Base-by-base conservation (phyloP, 2,888 invertebrate species). In the Orthosia cruda region DNA sequence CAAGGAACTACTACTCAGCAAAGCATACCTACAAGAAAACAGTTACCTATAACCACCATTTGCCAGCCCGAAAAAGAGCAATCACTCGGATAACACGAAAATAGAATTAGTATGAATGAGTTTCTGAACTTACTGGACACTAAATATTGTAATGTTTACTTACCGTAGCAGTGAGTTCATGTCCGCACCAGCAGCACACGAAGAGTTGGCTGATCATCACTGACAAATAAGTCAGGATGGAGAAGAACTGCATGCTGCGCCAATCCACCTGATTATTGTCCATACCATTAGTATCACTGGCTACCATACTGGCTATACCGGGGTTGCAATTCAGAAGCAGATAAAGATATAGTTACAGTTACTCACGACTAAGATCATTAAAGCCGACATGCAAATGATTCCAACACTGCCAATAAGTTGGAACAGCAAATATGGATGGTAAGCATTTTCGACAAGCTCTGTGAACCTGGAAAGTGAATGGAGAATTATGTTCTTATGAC, bases 141-240 rank as follows among this genome's bases (percentile, higher is more conserved):
- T 40, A 9, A 40, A 40, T 7, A 7, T 9, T 9, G 9, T 1
- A 9, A 16, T 20, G 9, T 20, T 0, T 47, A 4, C 55, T 40
- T 68, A 91, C 92, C 52, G 92, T 93, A n/a, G 93, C 93, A 20
- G 96, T 97, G 63, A 97, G 93, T 70, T 95, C 95, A 70, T 97
- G 96, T 0, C 97, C 97, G 83, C 97, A 97, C 94, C 96, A 97
- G 82, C 97, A 97, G 79, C 96, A 95, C 2, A 97, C 91, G 72
- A 95, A 97, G 15, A 97, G 92, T 87, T 97, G 97, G 74, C 96
- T 92, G 52, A 96, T 94, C 93, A 97, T 97, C 23, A 97, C 96
- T 0, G 91, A 85, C 62, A 97, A 59, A 87, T 96, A 96, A 52
- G 87, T 93, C 70, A 90, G 87, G 84, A 92, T 96, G 72, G 90